Base-by-base conservation (phyloP, 2,113 vertebrate genomes). In the Forbesichthys agassizii region DNA sequence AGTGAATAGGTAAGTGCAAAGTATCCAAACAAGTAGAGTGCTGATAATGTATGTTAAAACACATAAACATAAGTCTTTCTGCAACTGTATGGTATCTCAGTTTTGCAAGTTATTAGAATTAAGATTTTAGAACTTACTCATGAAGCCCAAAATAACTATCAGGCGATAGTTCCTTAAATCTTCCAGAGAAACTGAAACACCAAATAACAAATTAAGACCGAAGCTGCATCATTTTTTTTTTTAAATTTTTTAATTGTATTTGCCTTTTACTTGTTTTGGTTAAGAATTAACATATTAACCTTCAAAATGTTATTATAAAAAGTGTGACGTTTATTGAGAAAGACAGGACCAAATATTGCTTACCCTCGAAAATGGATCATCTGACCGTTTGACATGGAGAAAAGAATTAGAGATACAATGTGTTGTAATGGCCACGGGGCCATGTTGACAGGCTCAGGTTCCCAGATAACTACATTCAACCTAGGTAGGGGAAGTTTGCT, bases 91-190 rank as follows among this genome's bases (percentile, higher is more conserved):
- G 27, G 27, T 3, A 27, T 27, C 27, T 27, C 27, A 27, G 27
- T 27, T 27, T 42, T 42, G 36, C 4, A 42, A 6, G 36, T 42
- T 8, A 6, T 1, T 1, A 42, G 5, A 42, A 64, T 3, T 48
- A 5, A 27, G 10, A 4, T 27, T 72, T 57, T 9, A 11, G 54
- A 51, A 88, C 82, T 79, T 70, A 88, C 86, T 68, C 46, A 3
- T n/a, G 10, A 0, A 8, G 0, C 27, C 11, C 14, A 33, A 64
- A 48, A 49, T 9, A 77, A 0, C 0, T 0, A 0, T 10, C 27
- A 14, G 48, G 5, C 5, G 52, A 0, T 13, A 0, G 27, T 27
- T 27, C 27, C 27, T 27, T 0, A 61, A 66, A 66, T 68, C 77
- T 84, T 12, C 16, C 12, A 2, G 9, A 18, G n/a, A 56, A 5